Conservation (phyloP, 2,113 vertebrate species). For the Phocoena phocoena region DNA sequence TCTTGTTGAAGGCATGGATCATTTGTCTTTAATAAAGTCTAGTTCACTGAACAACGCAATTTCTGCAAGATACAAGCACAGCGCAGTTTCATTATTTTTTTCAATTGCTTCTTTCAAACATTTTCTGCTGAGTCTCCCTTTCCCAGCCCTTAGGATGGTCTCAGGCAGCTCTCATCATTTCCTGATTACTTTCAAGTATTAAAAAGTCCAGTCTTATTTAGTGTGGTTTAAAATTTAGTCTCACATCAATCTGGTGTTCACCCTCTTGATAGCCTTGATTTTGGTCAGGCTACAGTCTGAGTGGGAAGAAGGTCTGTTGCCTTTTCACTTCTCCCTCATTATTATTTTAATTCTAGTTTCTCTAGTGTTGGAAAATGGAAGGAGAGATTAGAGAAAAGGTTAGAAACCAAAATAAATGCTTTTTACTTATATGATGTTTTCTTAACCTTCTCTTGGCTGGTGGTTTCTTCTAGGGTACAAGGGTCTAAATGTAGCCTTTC, state of each 20-base stretch:
- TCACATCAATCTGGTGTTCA: neutral
- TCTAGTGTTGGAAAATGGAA: neutral
- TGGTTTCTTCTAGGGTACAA: neutral
- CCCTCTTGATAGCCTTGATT: neutral
- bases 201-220: neutral
- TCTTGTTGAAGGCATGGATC: neutral
- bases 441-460: neutral
- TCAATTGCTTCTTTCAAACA: neutral
- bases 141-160: neutral
- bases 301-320: neutral
- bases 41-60: neutral
- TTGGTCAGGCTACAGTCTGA: neutral
- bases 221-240: neutral
- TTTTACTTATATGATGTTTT: neutral
- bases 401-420: neutral
- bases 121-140: neutral
- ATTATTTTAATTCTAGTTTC: neutral
- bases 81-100: neutral
- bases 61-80: neutral
- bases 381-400: neutral
- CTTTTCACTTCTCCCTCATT: neutral
- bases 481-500: neutral
- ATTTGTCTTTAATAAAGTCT: slow-evolving; percentile 48
- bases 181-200: neutral
- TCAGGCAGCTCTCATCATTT: neutral